Conservation (phyloP, 2,797 vertebrate species). For the Acridotheres tristis region DNA sequence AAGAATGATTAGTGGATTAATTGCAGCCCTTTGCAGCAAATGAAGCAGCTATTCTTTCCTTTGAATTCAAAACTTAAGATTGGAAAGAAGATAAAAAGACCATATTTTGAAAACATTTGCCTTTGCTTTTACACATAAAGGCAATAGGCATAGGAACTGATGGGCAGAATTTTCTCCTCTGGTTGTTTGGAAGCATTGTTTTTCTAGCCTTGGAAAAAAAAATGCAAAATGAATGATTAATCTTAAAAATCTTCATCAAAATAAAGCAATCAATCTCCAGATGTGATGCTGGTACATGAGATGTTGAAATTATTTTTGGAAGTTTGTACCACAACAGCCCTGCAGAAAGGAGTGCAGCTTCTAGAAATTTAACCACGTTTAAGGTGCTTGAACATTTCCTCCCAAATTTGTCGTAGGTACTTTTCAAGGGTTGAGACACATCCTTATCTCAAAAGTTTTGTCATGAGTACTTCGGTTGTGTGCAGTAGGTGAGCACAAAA, state of each 20-base stretch:
- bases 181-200: background rate
- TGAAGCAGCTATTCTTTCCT: background rate
- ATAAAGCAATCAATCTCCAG: background rate
- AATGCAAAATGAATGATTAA: background rate
- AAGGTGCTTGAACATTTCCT: background rate
- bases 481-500: background rate
- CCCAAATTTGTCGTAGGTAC: background rate
- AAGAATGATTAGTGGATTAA: background rate
- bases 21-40: background rate
- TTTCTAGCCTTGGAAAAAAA: background rate
- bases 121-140: background rate
- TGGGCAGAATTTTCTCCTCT: background rate
- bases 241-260: background rate
- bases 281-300: background rate
- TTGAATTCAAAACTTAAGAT: background rate
- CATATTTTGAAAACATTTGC: background rate
- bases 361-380: background rate
- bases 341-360: background rate
- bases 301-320: background rate
- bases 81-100: background rate
- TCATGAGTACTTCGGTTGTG: background rate
- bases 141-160: background rate
- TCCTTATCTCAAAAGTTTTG: background rate
- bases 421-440: accelerated
- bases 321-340: background rate